A percentile compares a stretch with the other conserved stretches of the same genome.
Evolutionary conservation across 2,797 vertebrate genomes (phyloP).

Genomic region (Dallia pectoralis): DNA sequence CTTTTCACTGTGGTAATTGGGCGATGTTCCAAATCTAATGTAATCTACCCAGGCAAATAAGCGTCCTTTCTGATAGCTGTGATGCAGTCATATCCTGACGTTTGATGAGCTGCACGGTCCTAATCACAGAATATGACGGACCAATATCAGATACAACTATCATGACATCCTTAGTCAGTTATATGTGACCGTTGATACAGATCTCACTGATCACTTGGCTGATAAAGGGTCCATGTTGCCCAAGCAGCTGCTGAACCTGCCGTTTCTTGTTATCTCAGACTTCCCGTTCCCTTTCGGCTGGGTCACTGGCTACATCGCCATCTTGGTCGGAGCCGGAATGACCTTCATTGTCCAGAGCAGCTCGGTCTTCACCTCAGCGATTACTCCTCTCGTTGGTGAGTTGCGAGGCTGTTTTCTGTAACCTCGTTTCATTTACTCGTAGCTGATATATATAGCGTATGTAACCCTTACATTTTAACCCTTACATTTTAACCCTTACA

Average conservation of each 20-base stretch:
- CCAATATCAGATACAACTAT: conserved; percentile 55
- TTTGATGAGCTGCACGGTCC: conserved; percentile 67
- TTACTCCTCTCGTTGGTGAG: conserved; percentile 96
- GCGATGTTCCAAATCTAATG: not conserved
- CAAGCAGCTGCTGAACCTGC: not conserved
- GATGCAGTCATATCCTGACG: conserved; percentile 52
- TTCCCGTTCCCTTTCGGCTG: conserved; percentile 94
- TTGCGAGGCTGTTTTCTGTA: not conserved
- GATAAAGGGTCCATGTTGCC: not conserved
- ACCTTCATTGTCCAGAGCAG: conserved; percentile 98
- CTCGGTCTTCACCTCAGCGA: conserved; percentile 95
- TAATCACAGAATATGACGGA: conserved; percentile 31
- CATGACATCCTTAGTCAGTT: not conserved
- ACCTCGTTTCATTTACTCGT: not conserved
- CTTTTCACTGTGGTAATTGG: not conserved
- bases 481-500: not conserved
- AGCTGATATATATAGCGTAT: not conserved
- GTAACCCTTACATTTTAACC: not conserved
- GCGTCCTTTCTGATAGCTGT: conserved; percentile 62
- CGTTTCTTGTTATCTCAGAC: conserved; percentile 70
- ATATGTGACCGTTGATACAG: not conserved
- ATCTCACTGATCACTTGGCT: not conserved
- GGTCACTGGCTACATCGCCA: conserved; percentile 93
- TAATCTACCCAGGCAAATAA: not conserved
- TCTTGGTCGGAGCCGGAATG: conserved; percentile 92